phyloP scores from a whole-genome alignment of 2,113 vertebrate species.

The Salminus brasiliensis region DNA sequence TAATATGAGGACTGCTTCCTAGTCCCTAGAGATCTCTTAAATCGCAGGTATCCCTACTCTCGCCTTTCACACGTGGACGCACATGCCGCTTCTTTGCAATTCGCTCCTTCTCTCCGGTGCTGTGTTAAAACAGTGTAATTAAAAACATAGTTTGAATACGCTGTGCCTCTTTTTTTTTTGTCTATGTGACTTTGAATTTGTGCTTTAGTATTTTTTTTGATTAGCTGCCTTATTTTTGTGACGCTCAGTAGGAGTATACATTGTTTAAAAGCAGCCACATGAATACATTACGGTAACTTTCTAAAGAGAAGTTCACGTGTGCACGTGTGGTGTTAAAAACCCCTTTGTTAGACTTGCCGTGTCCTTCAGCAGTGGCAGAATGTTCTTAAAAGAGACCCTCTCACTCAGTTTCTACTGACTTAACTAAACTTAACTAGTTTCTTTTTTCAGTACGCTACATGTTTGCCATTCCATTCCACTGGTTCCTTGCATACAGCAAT shows the following conservation, averaged over 20 bases:
- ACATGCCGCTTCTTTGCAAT: background rate
- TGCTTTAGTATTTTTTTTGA: slow-evolving; percentile 43
- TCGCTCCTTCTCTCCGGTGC: slow-evolving; percentile 23
- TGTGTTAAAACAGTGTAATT: slow-evolving; percentile 45
- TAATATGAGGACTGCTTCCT: slow-evolving; percentile 44
- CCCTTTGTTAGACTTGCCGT: slow-evolving; percentile 22
- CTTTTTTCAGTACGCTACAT: too few relatives aligned
- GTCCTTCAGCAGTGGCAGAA: slow-evolving; percentile 41
- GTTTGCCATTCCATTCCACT: too few relatives aligned
- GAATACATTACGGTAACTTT: slow-evolving; percentile 50
- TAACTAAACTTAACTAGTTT: too few relatives aligned
- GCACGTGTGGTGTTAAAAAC: background rate
- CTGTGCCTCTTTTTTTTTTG: slow-evolving; percentile 17
- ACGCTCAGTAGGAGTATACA: slow-evolving; percentile 29
- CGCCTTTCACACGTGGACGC: slow-evolving; percentile 20
- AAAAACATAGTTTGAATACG: slow-evolving; percentile 45
- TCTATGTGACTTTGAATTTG: slow-evolving; percentile 28
- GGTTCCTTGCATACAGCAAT: too few relatives aligned
- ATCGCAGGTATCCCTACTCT: slow-evolving; percentile 48
- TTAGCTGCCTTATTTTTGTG: slow-evolving; percentile 43
- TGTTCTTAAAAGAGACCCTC: background rate
- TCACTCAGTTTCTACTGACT: background rate
- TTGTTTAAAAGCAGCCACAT: slow-evolving; percentile 39
- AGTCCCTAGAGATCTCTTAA: slow-evolving; percentile 46
- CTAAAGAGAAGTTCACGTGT: background rate